Base-by-base conservation (phyloP, 1,140 invertebrate genomes). In the Brachystomella parvula region DNA sequence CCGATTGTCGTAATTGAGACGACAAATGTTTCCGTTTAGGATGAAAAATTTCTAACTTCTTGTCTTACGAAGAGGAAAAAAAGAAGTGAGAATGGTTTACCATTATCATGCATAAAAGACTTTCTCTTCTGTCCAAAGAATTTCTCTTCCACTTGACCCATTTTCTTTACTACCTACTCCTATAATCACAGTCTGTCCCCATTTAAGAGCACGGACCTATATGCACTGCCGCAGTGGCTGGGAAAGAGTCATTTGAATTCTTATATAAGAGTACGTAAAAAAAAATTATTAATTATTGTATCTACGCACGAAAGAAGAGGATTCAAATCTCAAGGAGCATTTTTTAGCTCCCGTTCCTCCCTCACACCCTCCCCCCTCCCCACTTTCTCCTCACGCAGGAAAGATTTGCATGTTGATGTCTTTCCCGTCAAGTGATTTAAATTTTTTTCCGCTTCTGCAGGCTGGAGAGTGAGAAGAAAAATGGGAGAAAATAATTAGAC, bases 1-100 rank as follows among this genome's bases (percentile, higher is more conserved):
- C 49, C 49, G 49, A 53, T 53, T 53, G 49, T 53, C 49, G 49
- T 53, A 53, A 53, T 53, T 53, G 49, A 53, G 49, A 53, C 24
- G 49, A 53, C 12, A 53, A 53, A 24, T 53, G 49, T 53, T 53
- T 53, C 49, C 49, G 9, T 53, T 53, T 19, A n/a, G 24, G 49
- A 53, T 53, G 49, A 53, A 53, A 24, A 12, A 53, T 53, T 53
- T 26, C 3, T 6, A 24, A 3, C 49, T 17, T 53, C 24, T 12
- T 12, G 21, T 26, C 6, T 53, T 24, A 24, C 6, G 9, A 44
- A 44, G 49, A 24, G 3, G 49, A 24, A 6, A 26, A 53, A 53
- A 53, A 24, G 9, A 53, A 53, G 24, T 53, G 49, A 24, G 49
- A 15, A 6, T 24, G n/a, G n/a, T n/a, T n/a, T n/a, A n/a, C 49